Conservation (phyloP, 2,113 vertebrate genomes). For the Rutilus rutilus region DNA sequence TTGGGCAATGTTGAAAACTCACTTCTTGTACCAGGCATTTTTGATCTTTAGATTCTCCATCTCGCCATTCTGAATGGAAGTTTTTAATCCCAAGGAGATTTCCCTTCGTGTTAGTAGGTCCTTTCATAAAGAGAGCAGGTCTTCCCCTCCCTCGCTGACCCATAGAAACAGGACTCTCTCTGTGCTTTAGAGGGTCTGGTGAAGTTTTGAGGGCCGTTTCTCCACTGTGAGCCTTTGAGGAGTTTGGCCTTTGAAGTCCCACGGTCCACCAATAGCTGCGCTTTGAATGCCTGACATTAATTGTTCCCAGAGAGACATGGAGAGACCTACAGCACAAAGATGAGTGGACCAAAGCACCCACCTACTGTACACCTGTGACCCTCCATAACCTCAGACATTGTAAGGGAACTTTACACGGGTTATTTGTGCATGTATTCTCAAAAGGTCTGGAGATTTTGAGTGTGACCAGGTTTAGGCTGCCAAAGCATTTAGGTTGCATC, state of each 20-base stretch:
- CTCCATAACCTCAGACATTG: not conserved
- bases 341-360: conserved; percentile 39
- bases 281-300: conserved; percentile 67
- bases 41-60: conserved; percentile 47
- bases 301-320: conserved; percentile 74
- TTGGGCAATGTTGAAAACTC: conserved; percentile 22
- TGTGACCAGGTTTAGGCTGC: not conserved
- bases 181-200: conserved; percentile 50
- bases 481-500: not conserved
- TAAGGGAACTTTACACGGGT: not conserved
- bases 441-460: not conserved
- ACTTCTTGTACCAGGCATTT: conserved; percentile 22
- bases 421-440: not conserved
- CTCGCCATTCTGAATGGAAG: conserved; percentile 49
- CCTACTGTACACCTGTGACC: conserved; percentile 13
- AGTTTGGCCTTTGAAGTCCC: conserved; percentile 70
- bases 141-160: conserved; percentile 22
- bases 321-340: conserved; percentile 62
- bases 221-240: conserved; percentile 60
- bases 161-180: conserved; percentile 50
- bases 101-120: conserved; percentile 44
- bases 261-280: conserved; percentile 61
- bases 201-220: conserved; percentile 58
- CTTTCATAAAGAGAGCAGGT: conserved; percentile 52
- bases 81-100: conserved; percentile 44